These are phyloP conservation scores for Montifringilla adamsi DNA, from an alignment of 2,113 vertebrate species.

Conservation along the genomic window DNA sequence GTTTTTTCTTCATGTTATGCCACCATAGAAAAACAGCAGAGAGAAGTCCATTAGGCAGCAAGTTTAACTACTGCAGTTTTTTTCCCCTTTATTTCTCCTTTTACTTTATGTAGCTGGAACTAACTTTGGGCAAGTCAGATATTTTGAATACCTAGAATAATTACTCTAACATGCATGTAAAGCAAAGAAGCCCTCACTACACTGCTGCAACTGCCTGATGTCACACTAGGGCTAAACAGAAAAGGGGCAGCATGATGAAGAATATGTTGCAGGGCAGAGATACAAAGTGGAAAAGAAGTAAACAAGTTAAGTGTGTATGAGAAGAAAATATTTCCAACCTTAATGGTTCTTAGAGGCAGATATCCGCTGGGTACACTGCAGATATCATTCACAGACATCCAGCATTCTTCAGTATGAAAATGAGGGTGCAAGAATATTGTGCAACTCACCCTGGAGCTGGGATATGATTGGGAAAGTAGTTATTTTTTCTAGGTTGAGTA, in stretches of 20 bases:
- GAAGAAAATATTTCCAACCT: not conserved
- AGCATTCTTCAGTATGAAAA: not conserved
- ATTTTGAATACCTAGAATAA: not conserved
- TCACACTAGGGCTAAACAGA: not conserved
- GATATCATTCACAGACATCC: not conserved
- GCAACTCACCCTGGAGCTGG: not conserved
- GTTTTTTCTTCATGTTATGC: not conserved
- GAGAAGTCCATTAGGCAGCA: not conserved
- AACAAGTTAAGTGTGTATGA: not conserved
- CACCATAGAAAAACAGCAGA: not conserved
- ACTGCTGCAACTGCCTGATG: not conserved
- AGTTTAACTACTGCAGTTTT: not conserved
- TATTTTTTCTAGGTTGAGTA: not conserved
- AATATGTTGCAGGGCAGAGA: not conserved
- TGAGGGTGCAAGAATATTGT: not conserved
- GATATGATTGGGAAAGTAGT: not conserved
- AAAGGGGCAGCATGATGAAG: not conserved
- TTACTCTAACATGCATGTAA: not conserved
- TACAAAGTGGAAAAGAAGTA: not conserved
- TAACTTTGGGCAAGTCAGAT: not conserved
- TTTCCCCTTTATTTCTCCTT: not conserved
- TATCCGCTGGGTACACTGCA: not conserved
- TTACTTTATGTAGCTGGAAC: not conserved
- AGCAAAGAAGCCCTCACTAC: not conserved
- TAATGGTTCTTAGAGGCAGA: not conserved